Evolutionary conservation across 2,888 invertebrate genomes (phyloP).

Genomic region (Papilio elwesi): DNA sequence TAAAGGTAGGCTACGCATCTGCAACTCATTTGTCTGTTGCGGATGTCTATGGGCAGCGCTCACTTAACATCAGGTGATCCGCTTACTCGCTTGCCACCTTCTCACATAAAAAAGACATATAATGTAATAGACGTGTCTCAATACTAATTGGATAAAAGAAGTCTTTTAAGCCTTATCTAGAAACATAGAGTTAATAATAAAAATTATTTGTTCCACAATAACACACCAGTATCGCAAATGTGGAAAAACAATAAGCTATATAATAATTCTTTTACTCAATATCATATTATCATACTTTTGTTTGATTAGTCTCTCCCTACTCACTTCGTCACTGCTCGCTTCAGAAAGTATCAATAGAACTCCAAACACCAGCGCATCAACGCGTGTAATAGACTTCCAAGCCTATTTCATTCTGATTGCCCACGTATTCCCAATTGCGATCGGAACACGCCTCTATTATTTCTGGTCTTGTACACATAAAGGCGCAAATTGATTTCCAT

Average conservation of each 20-base stretch:
- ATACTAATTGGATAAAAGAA: no score
- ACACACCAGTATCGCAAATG: not conserved
- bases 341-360: not conserved
- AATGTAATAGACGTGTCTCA: no score
- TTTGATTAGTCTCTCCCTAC: not conserved
- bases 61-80: no score
- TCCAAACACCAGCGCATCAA: constrained; percentile 13
- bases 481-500: constrained; percentile 47
- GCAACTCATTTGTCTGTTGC: no score
- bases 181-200: no score
- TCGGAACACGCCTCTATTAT: constrained; percentile 22
- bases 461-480: constrained; percentile 34
- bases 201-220: not conserved
- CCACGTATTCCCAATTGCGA: constrained; percentile 11
- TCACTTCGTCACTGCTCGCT: not conserved
- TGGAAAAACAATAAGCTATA: not conserved
- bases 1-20: no score
- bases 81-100: no score
- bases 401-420: constrained; percentile 17
- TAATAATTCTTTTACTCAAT: not conserved
- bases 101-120: no score
- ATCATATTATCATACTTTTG: not conserved
- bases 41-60: no score
- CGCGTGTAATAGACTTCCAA: constrained; percentile 32
- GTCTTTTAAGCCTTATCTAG: no score